These are phyloP conservation scores for Cerastis rubricosa DNA, from an alignment of 2,888 invertebrate species.

Conservation along the genomic window DNA sequence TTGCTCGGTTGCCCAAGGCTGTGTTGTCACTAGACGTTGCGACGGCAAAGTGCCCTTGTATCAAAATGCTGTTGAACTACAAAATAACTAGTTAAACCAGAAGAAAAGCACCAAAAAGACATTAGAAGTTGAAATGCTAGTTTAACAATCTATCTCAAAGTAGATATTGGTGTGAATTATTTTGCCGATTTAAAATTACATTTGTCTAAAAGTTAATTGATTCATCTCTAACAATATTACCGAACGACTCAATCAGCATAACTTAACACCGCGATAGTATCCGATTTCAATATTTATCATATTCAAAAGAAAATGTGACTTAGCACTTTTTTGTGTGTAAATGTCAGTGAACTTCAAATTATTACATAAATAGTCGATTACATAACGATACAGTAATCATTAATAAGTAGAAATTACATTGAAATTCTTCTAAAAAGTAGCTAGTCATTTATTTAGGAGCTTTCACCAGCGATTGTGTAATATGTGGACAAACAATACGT, in stretches of 20 bases:
- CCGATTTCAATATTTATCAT: conserved; percentile 20
- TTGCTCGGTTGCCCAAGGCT: conserved; percentile 24
- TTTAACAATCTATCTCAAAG: neutral
- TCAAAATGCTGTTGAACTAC: conserved; percentile 26
- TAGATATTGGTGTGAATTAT: neutral
- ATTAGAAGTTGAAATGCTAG: neutral
- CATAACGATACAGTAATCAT: conserved; percentile 66
- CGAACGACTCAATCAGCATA: conserved; percentile 25
- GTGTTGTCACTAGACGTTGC: conserved; percentile 34
- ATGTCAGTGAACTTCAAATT: conserved; percentile 45
- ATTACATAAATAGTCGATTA: conserved; percentile 60
- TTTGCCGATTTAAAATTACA: neutral
- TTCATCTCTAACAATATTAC: conserved; percentile 15
- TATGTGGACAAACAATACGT: conserved; percentile 71
- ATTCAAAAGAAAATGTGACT: conserved; percentile 15
- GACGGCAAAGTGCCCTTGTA: conserved; percentile 28
- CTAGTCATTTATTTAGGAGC: conserved; percentile 76
- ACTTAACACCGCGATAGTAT: conserved; percentile 9
- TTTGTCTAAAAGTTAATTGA: neutral
- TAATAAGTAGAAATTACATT: conserved; percentile 71
- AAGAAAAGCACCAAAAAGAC: neutral
- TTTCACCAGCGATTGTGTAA: conserved; percentile 75
- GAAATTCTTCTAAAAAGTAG: conserved; percentile 71
- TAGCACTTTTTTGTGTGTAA: conserved; percentile 9
- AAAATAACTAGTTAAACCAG: neutral